A percentile compares a stretch with the other conserved stretches of the same genome.
Conservation (phyloP, 2,888 invertebrate species). For the Phania funesta region DNA sequence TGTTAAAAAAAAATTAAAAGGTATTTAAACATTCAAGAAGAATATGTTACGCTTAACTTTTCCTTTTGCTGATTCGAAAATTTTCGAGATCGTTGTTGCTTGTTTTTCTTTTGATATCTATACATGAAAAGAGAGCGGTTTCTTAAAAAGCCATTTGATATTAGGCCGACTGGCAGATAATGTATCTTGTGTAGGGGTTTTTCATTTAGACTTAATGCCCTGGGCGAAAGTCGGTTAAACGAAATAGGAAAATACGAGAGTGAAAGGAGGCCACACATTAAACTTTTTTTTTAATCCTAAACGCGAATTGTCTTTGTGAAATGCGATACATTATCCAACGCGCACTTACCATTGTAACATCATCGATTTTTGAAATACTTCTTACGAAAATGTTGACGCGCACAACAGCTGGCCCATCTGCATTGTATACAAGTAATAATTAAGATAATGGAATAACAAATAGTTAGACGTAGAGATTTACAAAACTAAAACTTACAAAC, state of each 20-base stretch:
- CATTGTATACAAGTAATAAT: conserved; percentile 72
- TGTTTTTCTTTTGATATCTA: not conserved
- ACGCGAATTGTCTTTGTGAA: conserved; percentile 53
- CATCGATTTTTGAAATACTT: conserved; percentile 99
- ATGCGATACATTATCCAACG: conserved; percentile 72
- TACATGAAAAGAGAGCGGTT: not conserved
- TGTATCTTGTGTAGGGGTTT: conserved; percentile 8
- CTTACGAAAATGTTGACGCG: conserved; percentile 99
- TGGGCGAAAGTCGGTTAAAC: not conserved
- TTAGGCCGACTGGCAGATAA: conserved; percentile 22
- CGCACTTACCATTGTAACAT: conserved; percentile 98
- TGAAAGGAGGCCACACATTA: not conserved
- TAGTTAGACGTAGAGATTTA: not conserved
- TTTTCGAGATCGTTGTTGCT: conserved; percentile 9
- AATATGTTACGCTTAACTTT: not conserved
- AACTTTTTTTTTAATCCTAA: conserved; percentile 37
- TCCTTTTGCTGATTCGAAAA: not conserved
- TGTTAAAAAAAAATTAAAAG: not conserved
- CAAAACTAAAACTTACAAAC: too few species aligned
- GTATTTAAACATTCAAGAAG: not conserved
- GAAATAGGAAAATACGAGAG: not conserved
- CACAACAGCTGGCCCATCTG: conserved; percentile 97
- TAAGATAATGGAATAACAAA: conserved; percentile 54
- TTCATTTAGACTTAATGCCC: not conserved
- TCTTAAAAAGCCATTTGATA: conserved; percentile 12